Conservation (phyloP, 2,888 invertebrate species). For the Hipparchia sbordonii region DNA sequence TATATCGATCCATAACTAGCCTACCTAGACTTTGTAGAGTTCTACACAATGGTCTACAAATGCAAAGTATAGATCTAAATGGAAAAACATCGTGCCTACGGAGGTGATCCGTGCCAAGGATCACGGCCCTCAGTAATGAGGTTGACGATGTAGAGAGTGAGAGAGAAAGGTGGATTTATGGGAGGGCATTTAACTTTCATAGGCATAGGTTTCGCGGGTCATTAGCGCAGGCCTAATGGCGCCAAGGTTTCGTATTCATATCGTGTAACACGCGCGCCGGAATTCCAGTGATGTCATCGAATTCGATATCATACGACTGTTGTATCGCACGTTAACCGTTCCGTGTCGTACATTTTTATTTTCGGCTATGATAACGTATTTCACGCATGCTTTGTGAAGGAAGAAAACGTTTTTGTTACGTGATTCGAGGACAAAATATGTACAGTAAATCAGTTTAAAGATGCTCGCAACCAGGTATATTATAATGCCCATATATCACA, state of each 20-base stretch:
- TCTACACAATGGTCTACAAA: too few relatives aligned
- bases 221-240: constrained; percentile 35
- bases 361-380: constrained; percentile 35
- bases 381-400: constrained; percentile 35
- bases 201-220: constrained; percentile 25
- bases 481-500: background rate
- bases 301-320: constrained; percentile 35
- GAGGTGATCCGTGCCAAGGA: too few relatives aligned
- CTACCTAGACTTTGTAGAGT: too few relatives aligned
- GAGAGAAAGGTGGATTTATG: background rate
- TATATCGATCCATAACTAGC: too few relatives aligned
- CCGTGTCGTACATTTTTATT: constrained; percentile 36
- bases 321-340: constrained; percentile 29
- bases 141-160: background rate
- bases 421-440: constrained; percentile 26
- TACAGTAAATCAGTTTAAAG: constrained; percentile 16
- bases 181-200: background rate
- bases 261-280: constrained; percentile 29
- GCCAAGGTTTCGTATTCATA: constrained; percentile 37
- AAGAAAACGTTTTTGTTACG: constrained; percentile 35
- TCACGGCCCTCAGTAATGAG: background rate
- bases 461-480: background rate
- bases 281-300: constrained; percentile 38
- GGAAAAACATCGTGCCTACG: background rate
- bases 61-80: too few relatives aligned